Evolutionary conservation across 2,797 vertebrate genomes (phyloP).

Genomic region (Phoebastria nigripes): DNA sequence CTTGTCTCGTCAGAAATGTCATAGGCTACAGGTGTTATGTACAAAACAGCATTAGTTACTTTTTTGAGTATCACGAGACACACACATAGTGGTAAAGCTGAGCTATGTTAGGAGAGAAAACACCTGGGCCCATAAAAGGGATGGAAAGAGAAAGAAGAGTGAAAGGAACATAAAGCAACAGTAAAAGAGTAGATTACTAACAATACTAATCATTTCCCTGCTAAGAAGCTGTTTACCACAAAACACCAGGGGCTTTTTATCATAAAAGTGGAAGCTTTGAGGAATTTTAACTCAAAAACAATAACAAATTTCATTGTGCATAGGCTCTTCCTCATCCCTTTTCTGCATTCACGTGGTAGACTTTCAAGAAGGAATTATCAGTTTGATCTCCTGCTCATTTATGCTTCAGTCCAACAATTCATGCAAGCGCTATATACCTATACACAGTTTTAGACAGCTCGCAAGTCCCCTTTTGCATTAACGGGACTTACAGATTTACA

Average conservation of each 20-base stretch:
- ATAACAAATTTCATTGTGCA: not conserved
- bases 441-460: not conserved
- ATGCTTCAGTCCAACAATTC: not conserved
- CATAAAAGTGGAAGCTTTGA: not conserved
- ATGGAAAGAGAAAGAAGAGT: not conserved
- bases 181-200: not conserved
- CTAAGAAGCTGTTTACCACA: not conserved
- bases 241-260: not conserved
- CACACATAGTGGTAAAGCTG: not conserved
- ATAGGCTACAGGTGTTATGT: not conserved
- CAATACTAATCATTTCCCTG: not conserved
- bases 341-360: not conserved
- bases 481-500: not conserved
- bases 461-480: not conserved
- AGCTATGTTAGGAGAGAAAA: not conserved
- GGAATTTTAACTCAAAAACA: not conserved
- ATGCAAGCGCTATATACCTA: rapidly evolving
- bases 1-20: not conserved
- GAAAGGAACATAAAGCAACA: not conserved
- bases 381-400: not conserved
- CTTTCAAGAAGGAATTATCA: not conserved
- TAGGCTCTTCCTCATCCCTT: not conserved
- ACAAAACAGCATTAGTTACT: not conserved
- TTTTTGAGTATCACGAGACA: not conserved
- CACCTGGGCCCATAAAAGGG: not conserved